Base-by-base conservation (phyloP, 2,888 invertebrate species). In the Drosophila quinaria region DNA sequence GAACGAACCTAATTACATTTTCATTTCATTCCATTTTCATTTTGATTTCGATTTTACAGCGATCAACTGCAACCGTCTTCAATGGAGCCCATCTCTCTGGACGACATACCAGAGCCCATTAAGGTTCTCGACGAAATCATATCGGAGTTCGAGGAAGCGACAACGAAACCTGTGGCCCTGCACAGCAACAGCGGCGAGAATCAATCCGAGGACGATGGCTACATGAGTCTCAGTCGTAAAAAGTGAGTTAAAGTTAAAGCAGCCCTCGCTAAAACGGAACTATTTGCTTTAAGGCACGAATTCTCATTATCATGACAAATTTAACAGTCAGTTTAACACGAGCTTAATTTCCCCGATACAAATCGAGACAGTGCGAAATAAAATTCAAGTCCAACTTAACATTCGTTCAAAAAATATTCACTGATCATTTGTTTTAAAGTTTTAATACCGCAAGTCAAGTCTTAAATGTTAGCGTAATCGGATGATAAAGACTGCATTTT, bases 201-300 rank as follows among this genome's bases (percentile, higher is more conserved):
- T 93, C 97, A 97, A 92, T 97, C 97, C 64, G 97, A 97, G 93
- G 97, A 97, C 95, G 97, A 97, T 95, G 97, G 97, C 93, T 97
- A 97, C 94, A 97, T 97, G 97, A 97, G 97, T 94, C 96, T 97
- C 95, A 97, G 97, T 95, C 97, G 97, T 86, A 95, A 96, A 92
- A 95, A 95, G 95, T 95, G 80, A 88, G 86, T 82, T 22, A 9
- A 3, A 52, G 0, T 11, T 15, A 1, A 19, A 37, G 25, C 37
- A 37, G 19, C 51, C 25, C 33, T 50, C 33, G 49, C 49, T 19
- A 2, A 8, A 25, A 25, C 0, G 10, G 1, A 3, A 25, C 13
- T 9, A 11, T 15, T 13, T 8, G 9, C 15, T 47, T 47, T 15
- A 49, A 49, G 6, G 6, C 31, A 49, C 49, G 11, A 17, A 31